Evolutionary conservation across 2,888 invertebrate genomes (phyloP), one percentile per base, ranked within the genome.

Genomic region (Sinodicranocentrus sp.): DNA sequence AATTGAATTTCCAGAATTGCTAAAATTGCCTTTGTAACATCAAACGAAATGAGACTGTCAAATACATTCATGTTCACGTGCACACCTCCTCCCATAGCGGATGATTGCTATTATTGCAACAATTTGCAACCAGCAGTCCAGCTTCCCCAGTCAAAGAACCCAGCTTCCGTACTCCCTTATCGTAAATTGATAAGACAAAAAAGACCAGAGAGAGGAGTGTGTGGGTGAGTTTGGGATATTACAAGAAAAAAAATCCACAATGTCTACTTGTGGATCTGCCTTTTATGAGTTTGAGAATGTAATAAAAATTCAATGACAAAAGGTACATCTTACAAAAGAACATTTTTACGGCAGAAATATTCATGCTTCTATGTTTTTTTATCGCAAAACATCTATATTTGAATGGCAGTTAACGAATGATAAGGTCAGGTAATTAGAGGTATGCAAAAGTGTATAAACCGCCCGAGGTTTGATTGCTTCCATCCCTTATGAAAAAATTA

Each of bases 401-500:
- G 28, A 73, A 17, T 65, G 75, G 65, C 23, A 65, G 65, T 65
- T 65, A 65, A 65, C 54, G 48, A 75, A 65, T 52, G 75, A 75
- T 75, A 75, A 75, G 63, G 75, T 65, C 65, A 75, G 6, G 52
- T 75, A 75, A 54, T 61, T 65, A 75, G 19, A 61, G 26, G 26
- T 25, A 26, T 25, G 15, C n/a, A 48, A n/a, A 6, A 17, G 26
- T 19, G 23, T 57, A 23, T 72, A 72, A 72, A 57, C n/a, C 25
- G 61, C 73, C 44, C 15, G 61, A 61, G 73, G 73, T 61, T 61
- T 57, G 25, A 72, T 39, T 73, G 73, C 73, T 61, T 73, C 61
- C 61, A 61, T 44, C 23, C 13, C 54, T 54, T 23, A 25, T 44
- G 68, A 33, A 61, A 28, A 26, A 17, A 26, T 10, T 15, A 28